These are phyloP conservation scores for Etheostoma perlongum DNA, from an alignment of 2,797 vertebrate species.

Conservation along the genomic window DNA sequence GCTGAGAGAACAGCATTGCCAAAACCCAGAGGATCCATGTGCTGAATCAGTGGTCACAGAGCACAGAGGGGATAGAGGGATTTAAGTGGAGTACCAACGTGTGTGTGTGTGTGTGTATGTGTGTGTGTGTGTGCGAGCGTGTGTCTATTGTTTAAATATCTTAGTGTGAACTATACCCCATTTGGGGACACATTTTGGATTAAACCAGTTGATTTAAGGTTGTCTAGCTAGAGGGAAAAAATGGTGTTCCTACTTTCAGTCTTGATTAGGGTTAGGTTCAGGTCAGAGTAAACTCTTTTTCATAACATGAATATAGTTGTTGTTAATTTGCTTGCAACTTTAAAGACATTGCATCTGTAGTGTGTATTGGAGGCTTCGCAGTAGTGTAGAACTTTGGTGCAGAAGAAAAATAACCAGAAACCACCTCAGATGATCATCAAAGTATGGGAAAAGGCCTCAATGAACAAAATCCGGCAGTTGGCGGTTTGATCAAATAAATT, in stretches of 20 bases:
- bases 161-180: slow-evolving; percentile 11
- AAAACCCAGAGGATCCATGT: slow-evolving; percentile 69
- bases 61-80: slow-evolving; percentile 55
- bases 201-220: slow-evolving; percentile 18
- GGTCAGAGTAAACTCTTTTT: slow-evolving; percentile 19
- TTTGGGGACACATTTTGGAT: slow-evolving; percentile 18
- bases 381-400: neutral
- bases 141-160: slow-evolving; percentile 14
- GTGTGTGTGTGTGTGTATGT: neutral
- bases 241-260: slow-evolving; percentile 2
- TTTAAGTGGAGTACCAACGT: slow-evolving; percentile 39
- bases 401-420: neutral
- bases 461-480: neutral
- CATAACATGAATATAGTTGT: slow-evolving; percentile 22
- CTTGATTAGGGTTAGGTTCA: slow-evolving; percentile 15
- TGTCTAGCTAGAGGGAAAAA: slow-evolving; percentile 7
- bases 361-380: neutral
- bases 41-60: slow-evolving; percentile 71
- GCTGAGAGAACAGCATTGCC: slow-evolving; percentile 59
- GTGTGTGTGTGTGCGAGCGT: slow-evolving; percentile 8
- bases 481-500: neutral
- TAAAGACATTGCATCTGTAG: slow-evolving; percentile 17
- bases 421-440: neutral
- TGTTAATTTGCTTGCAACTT: slow-evolving; percentile 29
- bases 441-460: neutral